These are phyloP conservation scores for Edolisoma coerulescens DNA, from an alignment of 2,113 vertebrate genomes.

Conservation along the genomic window DNA sequence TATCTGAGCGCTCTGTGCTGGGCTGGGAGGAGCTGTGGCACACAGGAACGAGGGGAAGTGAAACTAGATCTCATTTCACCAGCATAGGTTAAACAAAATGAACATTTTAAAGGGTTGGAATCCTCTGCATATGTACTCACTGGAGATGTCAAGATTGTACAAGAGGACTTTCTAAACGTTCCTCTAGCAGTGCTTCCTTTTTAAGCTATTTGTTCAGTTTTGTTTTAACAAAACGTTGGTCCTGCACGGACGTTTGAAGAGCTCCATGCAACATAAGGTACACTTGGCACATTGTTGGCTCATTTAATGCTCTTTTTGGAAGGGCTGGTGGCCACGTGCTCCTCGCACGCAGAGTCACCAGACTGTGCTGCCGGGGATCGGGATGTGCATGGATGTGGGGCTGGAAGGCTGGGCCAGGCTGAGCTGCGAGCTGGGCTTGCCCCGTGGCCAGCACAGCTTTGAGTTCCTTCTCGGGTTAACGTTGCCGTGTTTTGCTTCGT, in stretches of 20 bases:
- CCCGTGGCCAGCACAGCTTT: not conserved
- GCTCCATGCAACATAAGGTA: not conserved
- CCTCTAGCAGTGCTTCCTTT: not conserved
- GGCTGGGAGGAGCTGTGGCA: not conserved
- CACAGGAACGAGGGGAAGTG: not conserved
- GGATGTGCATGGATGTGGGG: not conserved
- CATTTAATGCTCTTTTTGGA: not conserved
- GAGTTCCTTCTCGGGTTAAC: rapidly evolving
- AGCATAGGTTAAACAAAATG: not conserved
- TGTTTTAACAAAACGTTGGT: not conserved
- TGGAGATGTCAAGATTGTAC: not conserved
- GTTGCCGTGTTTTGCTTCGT: not conserved
- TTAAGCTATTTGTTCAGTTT: not conserved
- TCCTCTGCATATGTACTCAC: not conserved
- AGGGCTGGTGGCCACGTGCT: not conserved
- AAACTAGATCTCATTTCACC: not conserved
- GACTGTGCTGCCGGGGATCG: rapidly evolving
- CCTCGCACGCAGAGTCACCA: rapidly evolving
- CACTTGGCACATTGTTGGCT: not conserved
- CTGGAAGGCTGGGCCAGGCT: not conserved
- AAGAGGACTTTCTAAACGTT: not conserved
- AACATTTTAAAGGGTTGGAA: not conserved
- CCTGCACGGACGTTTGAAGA: not conserved
- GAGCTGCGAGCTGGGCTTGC: not conserved
- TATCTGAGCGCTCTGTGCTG: not conserved